Evolutionary conservation across 2,888 invertebrate species (phyloP).

Genomic region (Pycnomerus fuliginosus): DNA sequence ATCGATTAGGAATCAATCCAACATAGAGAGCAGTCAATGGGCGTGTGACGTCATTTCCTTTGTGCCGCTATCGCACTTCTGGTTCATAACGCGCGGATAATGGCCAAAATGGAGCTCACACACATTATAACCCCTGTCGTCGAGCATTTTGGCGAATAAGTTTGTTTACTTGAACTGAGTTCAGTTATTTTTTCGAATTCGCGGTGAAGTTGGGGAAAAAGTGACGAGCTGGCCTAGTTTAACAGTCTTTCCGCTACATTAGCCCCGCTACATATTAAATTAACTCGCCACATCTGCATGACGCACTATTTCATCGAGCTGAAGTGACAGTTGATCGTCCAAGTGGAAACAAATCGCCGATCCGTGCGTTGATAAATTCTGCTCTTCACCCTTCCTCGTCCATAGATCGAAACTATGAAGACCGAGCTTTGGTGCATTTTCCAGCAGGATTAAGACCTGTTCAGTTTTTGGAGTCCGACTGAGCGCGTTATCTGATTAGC

Average conservation of each 20-base stretch:
- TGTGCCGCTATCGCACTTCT: conserved; percentile 54
- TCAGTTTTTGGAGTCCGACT: conserved; percentile 30
- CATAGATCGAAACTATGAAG: no score
- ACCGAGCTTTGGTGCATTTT: no score
- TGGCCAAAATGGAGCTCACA: conserved; percentile 46
- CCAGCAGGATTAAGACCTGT: no score
- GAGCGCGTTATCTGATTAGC: conserved; percentile 43
- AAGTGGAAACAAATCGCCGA: conserved; percentile 34
- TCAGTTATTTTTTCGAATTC: no score
- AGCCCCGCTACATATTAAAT: conserved; percentile 41
- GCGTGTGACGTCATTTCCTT: conserved; percentile 56
- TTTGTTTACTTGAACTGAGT: no score
- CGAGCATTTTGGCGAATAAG: no score
- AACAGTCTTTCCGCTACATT: conserved; percentile 44
- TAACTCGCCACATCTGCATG: conserved; percentile 40
- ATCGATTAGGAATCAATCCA: conserved; percentile 54
- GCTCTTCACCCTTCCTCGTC: no score
- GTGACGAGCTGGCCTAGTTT: no score
- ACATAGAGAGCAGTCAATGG: conserved; percentile 51
- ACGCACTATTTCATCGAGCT: conserved; percentile 39
- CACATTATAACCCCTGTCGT: conserved; percentile 24
- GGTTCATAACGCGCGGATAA: conserved; percentile 55
- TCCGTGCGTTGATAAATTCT: conserved; percentile 38
- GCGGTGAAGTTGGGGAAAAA: no score
- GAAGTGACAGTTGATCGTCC: conserved; percentile 38